These are phyloP conservation scores for Eutolmus rufibarbis DNA, from an alignment of 2,888 invertebrate species.

Conservation along the genomic window DNA sequence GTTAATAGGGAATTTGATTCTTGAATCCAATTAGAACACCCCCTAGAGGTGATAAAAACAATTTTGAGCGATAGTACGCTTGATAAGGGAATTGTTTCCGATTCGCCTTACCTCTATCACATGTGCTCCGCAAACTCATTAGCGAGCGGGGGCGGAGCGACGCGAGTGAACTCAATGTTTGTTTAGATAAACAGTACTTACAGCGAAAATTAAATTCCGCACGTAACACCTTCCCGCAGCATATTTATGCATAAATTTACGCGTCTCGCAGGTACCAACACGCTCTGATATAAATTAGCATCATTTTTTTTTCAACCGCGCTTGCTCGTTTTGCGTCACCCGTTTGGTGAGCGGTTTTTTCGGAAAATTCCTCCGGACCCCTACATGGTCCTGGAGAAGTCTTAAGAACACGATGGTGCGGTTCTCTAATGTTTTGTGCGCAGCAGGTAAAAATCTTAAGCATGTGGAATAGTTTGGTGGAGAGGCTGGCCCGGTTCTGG, in stretches of 20 bases:
- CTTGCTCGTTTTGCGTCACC: neutral
- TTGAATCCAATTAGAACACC: neutral
- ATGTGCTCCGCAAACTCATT: neutral
- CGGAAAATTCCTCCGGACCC: neutral
- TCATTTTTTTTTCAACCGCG: neutral
- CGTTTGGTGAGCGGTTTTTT: neutral
- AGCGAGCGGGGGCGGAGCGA: neutral
- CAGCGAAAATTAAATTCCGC: neutral
- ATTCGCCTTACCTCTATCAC: neutral
- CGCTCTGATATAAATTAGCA: neutral
- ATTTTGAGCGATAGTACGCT: neutral
- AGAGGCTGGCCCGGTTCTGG: conserved; percentile 42
- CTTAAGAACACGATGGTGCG: neutral
- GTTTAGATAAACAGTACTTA: neutral
- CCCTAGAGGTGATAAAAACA: neutral
- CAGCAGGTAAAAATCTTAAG: neutral
- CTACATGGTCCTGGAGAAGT: neutral
- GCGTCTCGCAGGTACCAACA: neutral
- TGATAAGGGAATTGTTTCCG: conserved; percentile 16
- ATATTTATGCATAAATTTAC: neutral
- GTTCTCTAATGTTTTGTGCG: neutral
- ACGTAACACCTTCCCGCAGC: neutral
- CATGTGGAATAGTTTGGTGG: conserved; percentile 46
- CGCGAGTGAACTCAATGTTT: neutral
- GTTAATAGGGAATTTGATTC: neutral